Base-by-base conservation (phyloP, 2,888 invertebrate genomes). In the Tetranychus truncatus region DNA sequence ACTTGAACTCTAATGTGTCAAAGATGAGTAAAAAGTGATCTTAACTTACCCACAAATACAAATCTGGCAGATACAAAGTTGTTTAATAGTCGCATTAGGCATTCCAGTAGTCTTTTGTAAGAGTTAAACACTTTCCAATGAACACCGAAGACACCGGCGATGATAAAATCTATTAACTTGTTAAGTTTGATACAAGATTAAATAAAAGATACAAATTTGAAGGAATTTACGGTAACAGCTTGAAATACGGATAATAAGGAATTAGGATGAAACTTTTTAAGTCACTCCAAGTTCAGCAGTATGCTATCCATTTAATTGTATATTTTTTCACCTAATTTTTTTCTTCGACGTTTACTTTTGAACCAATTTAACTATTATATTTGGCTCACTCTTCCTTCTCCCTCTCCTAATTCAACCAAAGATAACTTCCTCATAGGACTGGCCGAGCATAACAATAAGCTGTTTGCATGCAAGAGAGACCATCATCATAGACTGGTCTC, bases 31-130 rank as follows among this genome's bases (percentile, higher is more conserved):
- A 55, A 55, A 55, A 55, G 9, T 55, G 5, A 34, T 55, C 15
- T n/a, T 20, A 20, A 69, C 69, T 69, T 69, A 69, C 69, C 69
- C 69, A 69, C 69, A 69, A 24, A 69, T 69, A 69, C 69, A 69
- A 9, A 69, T 69, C 9, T 69, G 69, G 69, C 69, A 69, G 69
- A 69, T 24, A 69, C 69, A 69, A 69, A 69, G 20, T 69, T 69
- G 69, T 24, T 69, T 69, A 24, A 24, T 69, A 11, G 34, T 21
- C 7, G 20, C 11, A 69, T 69, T 69, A 20, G 21, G 20, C 69
- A 69, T 69, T 34, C 34, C 34, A 34, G 5, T 34, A 5, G 4
- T 34, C 34, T 34, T 34, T 34, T 5, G 34, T 34, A 34, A 5
- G n/a, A 7, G 6, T 20, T 66, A 66, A 11, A 66, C 20, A 20